Evolutionary conservation across 2,888 invertebrate genomes (phyloP), one percentile per base, ranked within the genome.

Genomic region (Chesias legatella): DNA sequence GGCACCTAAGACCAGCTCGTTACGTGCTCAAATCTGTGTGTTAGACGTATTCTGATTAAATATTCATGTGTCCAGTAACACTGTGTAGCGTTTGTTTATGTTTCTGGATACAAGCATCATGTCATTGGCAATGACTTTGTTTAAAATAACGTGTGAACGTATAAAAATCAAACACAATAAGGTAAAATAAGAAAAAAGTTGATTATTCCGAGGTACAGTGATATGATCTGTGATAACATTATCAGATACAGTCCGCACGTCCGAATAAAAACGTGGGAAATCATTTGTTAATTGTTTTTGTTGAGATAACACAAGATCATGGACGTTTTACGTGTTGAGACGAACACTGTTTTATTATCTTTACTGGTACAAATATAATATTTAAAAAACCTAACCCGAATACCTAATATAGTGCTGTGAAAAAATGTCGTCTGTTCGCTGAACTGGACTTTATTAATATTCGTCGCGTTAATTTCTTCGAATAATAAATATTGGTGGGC

Each of bases 181-280:
- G 7, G 17, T 9, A 35, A 22, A 34, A 35, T 39, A 36, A 32
- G 24, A 35, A 13, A 37, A 43, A 51, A 43, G 39, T 34, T 39
- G 38, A 45, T 51, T 49, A 60, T 56, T 55, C 39, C 5, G 13
- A 5, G 13, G 13, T 17, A 17, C 5, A 2, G 5, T 17, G 13
- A 17, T 17, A 17, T 17, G 13, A 5, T 17, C 13, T n/a, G 51
- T 51, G 59, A 53, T 57, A 26, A 30, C 25, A 61, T 17, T 17
- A 17, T 17, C 3, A 69, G 67, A 72, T 63, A 58, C 56, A 60
- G 37, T 47, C 55, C 52, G 49, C 56, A 53, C 55, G 56, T 54
- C 53, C 51, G 23, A 43, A 67, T 56, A 72, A 73, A 73, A 73
- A 69, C 72, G 73, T 73, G 73, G 60, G 73, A 67, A 53, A 54